Conservation (phyloP, 2,888 invertebrate genomes). For the Pedicia rivosa region DNA sequence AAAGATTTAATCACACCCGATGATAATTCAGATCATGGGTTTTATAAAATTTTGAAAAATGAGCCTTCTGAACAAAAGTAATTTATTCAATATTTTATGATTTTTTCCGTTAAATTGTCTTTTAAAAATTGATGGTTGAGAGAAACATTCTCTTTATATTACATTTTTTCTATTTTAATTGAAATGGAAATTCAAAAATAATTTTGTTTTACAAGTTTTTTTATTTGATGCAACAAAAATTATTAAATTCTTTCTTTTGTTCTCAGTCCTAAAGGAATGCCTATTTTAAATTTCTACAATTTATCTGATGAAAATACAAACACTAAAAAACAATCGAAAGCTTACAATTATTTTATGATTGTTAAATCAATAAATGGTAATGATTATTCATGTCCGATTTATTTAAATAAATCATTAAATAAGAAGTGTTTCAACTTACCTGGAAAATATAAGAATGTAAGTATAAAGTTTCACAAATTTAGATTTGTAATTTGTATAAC, state of each 20-base stretch:
- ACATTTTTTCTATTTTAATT: too few species aligned
- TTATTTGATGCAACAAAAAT: neutral
- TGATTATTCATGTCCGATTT: slow-evolving; percentile 38
- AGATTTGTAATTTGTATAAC: neutral
- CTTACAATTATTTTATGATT: neutral
- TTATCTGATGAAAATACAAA: neutral
- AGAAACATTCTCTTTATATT: too few species aligned
- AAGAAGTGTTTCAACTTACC: slow-evolving; percentile 38
- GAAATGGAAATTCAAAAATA: too few species aligned
- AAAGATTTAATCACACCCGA: neutral
- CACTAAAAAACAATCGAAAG: neutral
- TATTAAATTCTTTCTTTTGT: slow-evolving; percentile 3
- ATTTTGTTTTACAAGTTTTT: slow-evolving; percentile 3
- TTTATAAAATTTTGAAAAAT: too few species aligned
- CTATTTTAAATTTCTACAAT: slow-evolving; percentile 22
- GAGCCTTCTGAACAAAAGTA: too few species aligned
- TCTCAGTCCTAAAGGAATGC: slow-evolving; percentile 15
- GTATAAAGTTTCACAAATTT: slow-evolving; percentile 10
- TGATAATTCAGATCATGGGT: neutral
- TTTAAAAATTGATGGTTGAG: too few species aligned
- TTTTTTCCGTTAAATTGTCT: too few species aligned
- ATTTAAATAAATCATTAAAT: slow-evolving; percentile 35
- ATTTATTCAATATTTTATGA: too few species aligned
- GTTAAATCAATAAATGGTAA: slow-evolving; percentile 1
- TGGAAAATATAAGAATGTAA: slow-evolving; percentile 24